A percentile compares a stretch with the other conserved stretches of the same genome.
phyloP scores from a whole-genome alignment of 2,888 invertebrate genomes.

The Cyclophora albipunctata region DNA sequence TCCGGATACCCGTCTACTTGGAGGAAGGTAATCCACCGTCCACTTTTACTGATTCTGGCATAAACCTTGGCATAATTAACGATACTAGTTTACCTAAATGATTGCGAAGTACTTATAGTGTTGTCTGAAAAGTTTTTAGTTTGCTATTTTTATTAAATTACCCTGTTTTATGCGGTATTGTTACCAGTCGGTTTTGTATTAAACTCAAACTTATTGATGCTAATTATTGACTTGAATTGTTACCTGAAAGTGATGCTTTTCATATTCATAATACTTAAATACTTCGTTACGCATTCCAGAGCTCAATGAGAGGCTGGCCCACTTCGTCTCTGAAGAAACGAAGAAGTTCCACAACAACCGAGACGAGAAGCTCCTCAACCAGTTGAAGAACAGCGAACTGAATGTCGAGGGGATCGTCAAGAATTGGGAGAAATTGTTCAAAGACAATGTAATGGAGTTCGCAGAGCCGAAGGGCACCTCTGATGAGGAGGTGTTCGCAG shows the following conservation, averaged over 20 bases:
- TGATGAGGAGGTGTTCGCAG: constrained; percentile 78
- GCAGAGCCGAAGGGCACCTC: constrained; percentile 87
- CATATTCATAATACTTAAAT: neutral
- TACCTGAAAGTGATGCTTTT: too few relatives aligned
- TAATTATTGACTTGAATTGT: too few relatives aligned
- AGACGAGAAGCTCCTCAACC: constrained; percentile 77
- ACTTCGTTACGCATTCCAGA: constrained; percentile 50
- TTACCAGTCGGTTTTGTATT: too few relatives aligned
- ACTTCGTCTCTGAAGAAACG: constrained; percentile 80
- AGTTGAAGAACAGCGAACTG: constrained; percentile 76
- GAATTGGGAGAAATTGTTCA: constrained; percentile 86
- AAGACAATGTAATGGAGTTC: constrained; percentile 88
- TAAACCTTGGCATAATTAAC: neutral
- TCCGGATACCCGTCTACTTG: constrained; percentile 81
- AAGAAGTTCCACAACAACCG: constrained; percentile 79
- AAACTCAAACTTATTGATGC: too few relatives aligned
- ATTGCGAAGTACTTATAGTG: too few relatives aligned
- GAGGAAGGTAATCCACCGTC: constrained; percentile 70
- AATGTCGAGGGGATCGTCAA: constrained; percentile 85
- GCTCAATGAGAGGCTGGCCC: constrained; percentile 73
- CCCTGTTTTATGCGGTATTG: too few relatives aligned
- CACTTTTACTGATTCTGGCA: neutral
- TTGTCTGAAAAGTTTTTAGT: too few relatives aligned
- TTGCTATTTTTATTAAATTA: too few relatives aligned
- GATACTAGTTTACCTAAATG: too few relatives aligned